These are phyloP conservation scores for Aporophyla nigra DNA, from an alignment of 2,888 invertebrate genomes.

Conservation along the genomic window DNA sequence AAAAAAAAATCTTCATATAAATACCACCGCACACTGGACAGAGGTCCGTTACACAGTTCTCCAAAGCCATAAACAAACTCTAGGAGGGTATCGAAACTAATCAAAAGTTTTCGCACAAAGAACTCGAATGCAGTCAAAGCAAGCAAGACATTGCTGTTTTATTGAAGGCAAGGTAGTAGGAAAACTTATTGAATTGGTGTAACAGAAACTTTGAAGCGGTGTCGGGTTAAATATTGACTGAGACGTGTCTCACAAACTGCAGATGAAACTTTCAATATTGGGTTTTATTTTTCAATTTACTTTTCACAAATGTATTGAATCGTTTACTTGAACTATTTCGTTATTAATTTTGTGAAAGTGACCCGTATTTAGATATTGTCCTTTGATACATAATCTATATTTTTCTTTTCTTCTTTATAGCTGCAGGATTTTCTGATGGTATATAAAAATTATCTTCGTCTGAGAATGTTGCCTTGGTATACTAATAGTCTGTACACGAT, in stretches of 20 bases:
- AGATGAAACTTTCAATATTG: constrained; percentile 58
- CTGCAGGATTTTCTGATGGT: too few relatives aligned
- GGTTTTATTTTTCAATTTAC: constrained; percentile 57
- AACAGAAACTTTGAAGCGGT: constrained; percentile 75
- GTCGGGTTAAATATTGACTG: constrained; percentile 76
- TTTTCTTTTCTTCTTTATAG: neutral
- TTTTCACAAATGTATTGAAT: constrained; percentile 36
- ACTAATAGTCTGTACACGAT: neutral
- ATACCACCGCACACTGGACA: constrained; percentile 3
- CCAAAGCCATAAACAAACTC: constrained; percentile 61
- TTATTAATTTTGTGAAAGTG: constrained; percentile 10
- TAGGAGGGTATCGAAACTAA: constrained; percentile 80
- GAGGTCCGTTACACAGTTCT: constrained; percentile 18
- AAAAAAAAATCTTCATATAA: neutral
- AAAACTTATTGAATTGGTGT: constrained; percentile 80
- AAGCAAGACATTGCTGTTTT: constrained; percentile 80
- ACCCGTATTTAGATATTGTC: neutral
- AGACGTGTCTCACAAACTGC: constrained; percentile 64
- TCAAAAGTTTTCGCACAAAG: constrained; percentile 83
- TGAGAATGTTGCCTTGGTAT: neutral
- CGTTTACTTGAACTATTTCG: neutral
- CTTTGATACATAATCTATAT: neutral
- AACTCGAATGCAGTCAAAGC: constrained; percentile 79
- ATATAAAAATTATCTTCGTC: too few relatives aligned
- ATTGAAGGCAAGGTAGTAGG: constrained; percentile 77